phyloP scores from a whole-genome alignment of 2,888 invertebrate species.

The Chrysina gloriosa region DNA sequence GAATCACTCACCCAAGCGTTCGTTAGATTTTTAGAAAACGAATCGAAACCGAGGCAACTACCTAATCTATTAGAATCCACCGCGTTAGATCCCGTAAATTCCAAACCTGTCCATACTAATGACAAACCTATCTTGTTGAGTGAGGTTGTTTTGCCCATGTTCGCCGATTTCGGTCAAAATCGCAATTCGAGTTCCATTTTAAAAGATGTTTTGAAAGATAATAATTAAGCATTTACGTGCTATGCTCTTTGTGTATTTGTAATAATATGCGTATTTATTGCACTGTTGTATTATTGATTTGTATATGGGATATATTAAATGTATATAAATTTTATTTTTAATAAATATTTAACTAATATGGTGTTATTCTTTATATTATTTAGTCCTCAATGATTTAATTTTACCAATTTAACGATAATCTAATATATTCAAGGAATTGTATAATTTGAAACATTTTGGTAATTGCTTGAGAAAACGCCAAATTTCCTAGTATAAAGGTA shows the following conservation, averaged over 20 bases:
- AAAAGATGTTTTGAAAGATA: conserved; percentile 73
- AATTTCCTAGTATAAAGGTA: no score
- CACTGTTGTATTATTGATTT: conserved; percentile 37
- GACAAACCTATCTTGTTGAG: conserved; percentile 66
- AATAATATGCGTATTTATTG: conserved; percentile 31
- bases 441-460: no score
- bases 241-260: conserved; percentile 23
- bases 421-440: no score
- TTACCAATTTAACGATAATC: no score
- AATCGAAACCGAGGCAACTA: conserved; percentile 77
- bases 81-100: conserved; percentile 30
- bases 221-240: conserved; percentile 59
- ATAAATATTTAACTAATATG: conserved; percentile 40
- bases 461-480: no score
- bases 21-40: conserved; percentile 84
- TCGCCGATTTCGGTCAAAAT: conserved; percentile 69
- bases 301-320: conserved; percentile 39
- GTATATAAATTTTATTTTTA: conserved; percentile 42
- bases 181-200: conserved; percentile 72
- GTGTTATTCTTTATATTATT: conserved; percentile 4
- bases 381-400: not conserved
- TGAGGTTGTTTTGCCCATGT: conserved; percentile 69
- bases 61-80: conserved; percentile 66
- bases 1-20: conserved; percentile 78
- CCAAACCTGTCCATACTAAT: conserved; percentile 51